phyloP scores from a whole-genome alignment of 2,888 invertebrate genomes.

The Drosophila putrida region DNA sequence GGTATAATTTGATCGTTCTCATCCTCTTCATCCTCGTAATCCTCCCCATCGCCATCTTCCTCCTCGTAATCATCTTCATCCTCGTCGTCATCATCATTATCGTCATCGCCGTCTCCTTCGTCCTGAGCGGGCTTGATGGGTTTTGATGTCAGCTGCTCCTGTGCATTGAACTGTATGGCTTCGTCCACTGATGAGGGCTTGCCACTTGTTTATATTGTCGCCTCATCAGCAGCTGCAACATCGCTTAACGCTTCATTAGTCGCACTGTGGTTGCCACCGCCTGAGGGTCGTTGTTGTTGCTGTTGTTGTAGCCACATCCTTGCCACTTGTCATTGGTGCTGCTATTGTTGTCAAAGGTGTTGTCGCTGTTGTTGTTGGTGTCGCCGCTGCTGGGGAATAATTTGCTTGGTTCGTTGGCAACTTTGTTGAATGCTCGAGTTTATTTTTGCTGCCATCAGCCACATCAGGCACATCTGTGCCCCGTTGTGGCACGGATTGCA shows the following conservation, averaged over 20 bases:
- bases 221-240: constrained; percentile 53
- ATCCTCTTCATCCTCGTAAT: constrained; percentile 74
- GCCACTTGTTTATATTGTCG: constrained; percentile 59
- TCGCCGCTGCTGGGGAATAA: constrained; percentile 15
- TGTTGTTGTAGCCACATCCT: constrained; percentile 36
- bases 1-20: constrained; percentile 76
- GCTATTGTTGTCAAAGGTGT: constrained; percentile 4
- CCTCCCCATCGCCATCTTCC: constrained; percentile 55
- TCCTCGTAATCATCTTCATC: constrained; percentile 61
- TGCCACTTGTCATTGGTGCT: constrained; percentile 36
- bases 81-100: constrained; percentile 67
- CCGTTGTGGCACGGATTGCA: constrained; percentile 45
- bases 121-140: constrained; percentile 36
- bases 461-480: constrained; percentile 49
- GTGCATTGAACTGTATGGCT: constrained; percentile 27
- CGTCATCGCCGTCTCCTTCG: constrained; percentile 52
- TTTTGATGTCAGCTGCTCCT: constrained; percentile 38
- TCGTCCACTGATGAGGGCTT: constrained; percentile 11
- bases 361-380: constrained; percentile 13
- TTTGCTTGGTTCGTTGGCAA: constrained; percentile 12
- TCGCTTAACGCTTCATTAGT: constrained; percentile 78
- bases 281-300: constrained; percentile 20
- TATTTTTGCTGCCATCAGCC: constrained; percentile 27
- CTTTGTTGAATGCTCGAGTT: constrained; percentile 13
- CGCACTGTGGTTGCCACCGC: constrained; percentile 61